Conservation (phyloP, 2,888 invertebrate genomes). For the Sipunculus nudus region DNA sequence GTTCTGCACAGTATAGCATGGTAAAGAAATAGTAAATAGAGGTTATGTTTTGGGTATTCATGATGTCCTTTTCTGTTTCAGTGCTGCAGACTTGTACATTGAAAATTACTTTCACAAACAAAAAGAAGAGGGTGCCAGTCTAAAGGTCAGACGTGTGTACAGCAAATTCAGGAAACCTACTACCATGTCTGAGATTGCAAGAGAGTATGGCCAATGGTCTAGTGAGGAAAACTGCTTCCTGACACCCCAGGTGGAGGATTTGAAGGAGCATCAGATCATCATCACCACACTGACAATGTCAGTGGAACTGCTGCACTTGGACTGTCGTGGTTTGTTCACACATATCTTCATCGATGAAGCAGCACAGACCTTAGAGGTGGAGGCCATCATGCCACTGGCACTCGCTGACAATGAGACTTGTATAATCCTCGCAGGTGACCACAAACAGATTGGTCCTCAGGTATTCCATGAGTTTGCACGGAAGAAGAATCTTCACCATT, state of each 20-base stretch:
- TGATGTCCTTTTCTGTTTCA: constrained; percentile 42
- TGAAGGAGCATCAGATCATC: constrained; percentile 77
- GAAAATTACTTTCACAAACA: constrained; percentile 84
- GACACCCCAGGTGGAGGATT: constrained; percentile 77
- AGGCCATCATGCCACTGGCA: constrained; percentile 82
- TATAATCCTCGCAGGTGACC: constrained; percentile 84
- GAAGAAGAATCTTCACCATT: constrained; percentile 69
- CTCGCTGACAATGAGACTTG: constrained; percentile 78
- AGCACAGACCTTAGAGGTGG: constrained; percentile 87
- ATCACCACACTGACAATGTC: constrained; percentile 84
- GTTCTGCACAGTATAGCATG: no score
- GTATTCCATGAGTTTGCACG: constrained; percentile 74
- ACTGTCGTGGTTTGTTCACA: constrained; percentile 74
- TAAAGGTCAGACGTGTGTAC: no score
- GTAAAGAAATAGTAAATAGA: constrained; percentile 14
- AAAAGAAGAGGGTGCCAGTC: constrained; percentile 76
- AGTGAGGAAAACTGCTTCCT: constrained; percentile 71
- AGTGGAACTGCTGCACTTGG: constrained; percentile 77
- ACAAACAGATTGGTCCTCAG: constrained; percentile 84
- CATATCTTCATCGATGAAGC: constrained; percentile 88
- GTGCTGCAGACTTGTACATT: constrained; percentile 85
- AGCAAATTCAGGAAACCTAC: no score
- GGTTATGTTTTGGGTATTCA: constrained; percentile 11
- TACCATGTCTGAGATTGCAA: no score
- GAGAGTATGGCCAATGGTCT: constrained; percentile 38